These are phyloP conservation scores for Diarsia mendica DNA, from an alignment of 2,888 invertebrate species.

Conservation along the genomic window DNA sequence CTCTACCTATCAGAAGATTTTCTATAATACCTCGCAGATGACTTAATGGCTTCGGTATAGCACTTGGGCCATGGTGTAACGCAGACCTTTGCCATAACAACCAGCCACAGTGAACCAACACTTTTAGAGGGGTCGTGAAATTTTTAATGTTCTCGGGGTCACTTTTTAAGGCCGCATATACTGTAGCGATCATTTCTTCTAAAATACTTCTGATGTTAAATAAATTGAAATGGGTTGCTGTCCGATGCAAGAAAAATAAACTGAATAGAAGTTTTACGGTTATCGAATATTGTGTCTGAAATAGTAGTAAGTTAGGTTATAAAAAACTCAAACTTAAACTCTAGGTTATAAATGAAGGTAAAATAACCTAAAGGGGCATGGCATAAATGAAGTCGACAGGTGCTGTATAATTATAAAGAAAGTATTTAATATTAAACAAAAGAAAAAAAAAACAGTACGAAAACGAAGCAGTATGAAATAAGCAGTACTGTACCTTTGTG, in stretches of 20 bases:
- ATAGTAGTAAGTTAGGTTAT: neutral
- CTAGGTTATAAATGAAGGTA: neutral
- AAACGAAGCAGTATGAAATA: too few relatives aligned
- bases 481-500: too few relatives aligned
- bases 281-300: neutral
- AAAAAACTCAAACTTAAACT: too few relatives aligned
- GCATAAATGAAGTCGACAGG: neutral
- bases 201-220: constrained; percentile 46
- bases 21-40: constrained; percentile 12
- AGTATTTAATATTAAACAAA: too few relatives aligned
- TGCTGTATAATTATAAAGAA: neutral
- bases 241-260: too few relatives aligned
- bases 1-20: neutral
- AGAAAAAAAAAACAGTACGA: neutral
- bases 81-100: constrained; percentile 81
- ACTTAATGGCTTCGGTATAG: constrained; percentile 29
- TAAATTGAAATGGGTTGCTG: constrained; percentile 12
- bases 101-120: constrained; percentile 86
- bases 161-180: constrained; percentile 78
- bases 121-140: constrained; percentile 87
- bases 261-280: neutral
- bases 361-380: neutral
- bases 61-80: constrained; percentile 63
- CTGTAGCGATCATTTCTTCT: constrained; percentile 50
- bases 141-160: constrained; percentile 85